Evolutionary conservation across 1,140 invertebrate species (phyloP).

Genomic region (Drosophila ficusphila): DNA sequence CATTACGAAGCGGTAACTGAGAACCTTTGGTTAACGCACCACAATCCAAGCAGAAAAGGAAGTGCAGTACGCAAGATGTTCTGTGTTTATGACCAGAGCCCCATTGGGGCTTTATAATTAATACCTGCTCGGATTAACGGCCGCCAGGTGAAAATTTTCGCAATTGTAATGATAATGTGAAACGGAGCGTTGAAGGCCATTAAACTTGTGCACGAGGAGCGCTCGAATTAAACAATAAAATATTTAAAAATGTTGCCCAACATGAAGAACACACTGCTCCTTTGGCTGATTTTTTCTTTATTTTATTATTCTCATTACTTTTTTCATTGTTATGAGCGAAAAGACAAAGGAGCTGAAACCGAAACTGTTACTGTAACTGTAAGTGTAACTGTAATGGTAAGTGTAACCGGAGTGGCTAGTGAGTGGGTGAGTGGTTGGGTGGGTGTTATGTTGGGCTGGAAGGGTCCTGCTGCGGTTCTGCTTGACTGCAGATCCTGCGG

Average conservation of each 20-base stretch:
- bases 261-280: constrained; percentile 7
- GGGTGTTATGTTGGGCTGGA: not conserved
- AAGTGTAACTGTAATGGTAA: constrained; percentile 36
- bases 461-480: constrained; percentile 27
- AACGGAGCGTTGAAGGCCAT: constrained; percentile 28
- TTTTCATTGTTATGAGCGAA: constrained; percentile 42
- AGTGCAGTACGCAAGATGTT: constrained; percentile 37
- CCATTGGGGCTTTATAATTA: constrained; percentile 48
- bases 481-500: constrained; percentile 35
- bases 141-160: constrained; percentile 12
- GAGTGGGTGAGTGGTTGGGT: not conserved
- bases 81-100: constrained; percentile 19
- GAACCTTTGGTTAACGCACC: constrained; percentile 17
- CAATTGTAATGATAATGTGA: constrained; percentile 60
- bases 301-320: constrained; percentile 51
- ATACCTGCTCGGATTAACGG: constrained; percentile 34
- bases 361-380: constrained; percentile 15
- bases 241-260: constrained; percentile 52
- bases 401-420: constrained; percentile 26
- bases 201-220: constrained; percentile 28
- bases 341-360: constrained; percentile 37
- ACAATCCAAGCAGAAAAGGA: constrained; percentile 61
- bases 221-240: constrained; percentile 55
- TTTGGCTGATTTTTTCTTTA: constrained; percentile 11
- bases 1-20: constrained; percentile 7